Evolutionary conservation across 2,888 invertebrate species (phyloP), one percentile per base, ranked within the genome.

Genomic region (Dicyrtomina minuta): DNA sequence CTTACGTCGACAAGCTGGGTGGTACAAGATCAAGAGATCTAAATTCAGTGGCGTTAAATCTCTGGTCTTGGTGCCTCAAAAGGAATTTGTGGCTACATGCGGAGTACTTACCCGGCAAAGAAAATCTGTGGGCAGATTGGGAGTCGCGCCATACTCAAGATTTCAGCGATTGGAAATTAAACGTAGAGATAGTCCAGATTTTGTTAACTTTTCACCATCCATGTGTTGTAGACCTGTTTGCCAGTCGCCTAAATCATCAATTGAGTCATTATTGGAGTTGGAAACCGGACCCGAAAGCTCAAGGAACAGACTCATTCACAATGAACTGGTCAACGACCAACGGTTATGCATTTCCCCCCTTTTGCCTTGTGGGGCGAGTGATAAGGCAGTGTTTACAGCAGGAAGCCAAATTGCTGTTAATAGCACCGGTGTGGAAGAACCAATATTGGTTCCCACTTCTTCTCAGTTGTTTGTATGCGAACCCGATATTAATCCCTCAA

Each of bases 271-370:
- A n/a, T n/a, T n/a, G n/a, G n/a, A n/a, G n/a, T n/a, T 72, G 70
- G 64, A 56, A 33, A 20, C 70, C 66, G 0, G 69, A 70, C 51
- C 69, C 72, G 0, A 1, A 20, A 5, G 26, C 53, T 0, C 59
- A 62, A 27, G 64, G 70, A 6, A 26, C 27, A 2, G 64, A 67
- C 53, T 66, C 59, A 1, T 72, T 72, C 12, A 2, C 44, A 4
- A 13, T 27, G 13, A 13, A 46, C 27, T 72, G 72, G 72, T 43
- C 20, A 43, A 15, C 27, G 6, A 24, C 53, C 1, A 8, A 22
- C 0, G 46, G 43, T 22, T 72, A 72, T 43, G 72, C 70, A 0
- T 72, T 72, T 27, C 70, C 70, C 1, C 72, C 72, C n/a, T n/a
- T n/a, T n/a, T n/a, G n/a, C n/a, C n/a, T n/a, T n/a, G n/a, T n/a